phyloP scores from a whole-genome alignment of 2,888 invertebrate genomes.

The Drosophila merina region DNA sequence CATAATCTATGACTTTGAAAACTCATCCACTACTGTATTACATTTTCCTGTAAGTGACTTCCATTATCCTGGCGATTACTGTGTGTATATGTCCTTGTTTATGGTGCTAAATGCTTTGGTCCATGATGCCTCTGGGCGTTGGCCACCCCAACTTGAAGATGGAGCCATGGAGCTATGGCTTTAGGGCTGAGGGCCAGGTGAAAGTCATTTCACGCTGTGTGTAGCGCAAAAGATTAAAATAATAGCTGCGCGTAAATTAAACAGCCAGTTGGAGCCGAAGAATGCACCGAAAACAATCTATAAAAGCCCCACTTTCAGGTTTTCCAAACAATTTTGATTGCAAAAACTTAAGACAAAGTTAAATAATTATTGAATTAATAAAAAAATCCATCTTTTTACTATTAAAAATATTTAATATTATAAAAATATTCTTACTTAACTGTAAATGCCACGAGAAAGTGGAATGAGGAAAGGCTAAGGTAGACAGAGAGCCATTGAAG shows the following conservation, averaged over 20 bases:
- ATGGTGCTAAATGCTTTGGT: constrained; percentile 70
- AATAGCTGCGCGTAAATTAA: constrained; percentile 81
- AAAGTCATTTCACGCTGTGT: constrained; percentile 80
- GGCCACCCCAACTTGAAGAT: constrained; percentile 33
- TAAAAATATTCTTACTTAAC: not conserved
- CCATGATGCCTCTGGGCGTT: constrained; percentile 42
- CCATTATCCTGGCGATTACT: constrained; percentile 15
- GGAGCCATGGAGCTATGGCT: constrained; percentile 39
- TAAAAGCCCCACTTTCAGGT: too few species aligned
- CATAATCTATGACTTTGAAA: too few species aligned
- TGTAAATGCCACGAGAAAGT: constrained; percentile 24
- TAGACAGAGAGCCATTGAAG: constrained; percentile 52
- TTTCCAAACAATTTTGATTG: too few species aligned
- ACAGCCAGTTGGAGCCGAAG: constrained; percentile 56
- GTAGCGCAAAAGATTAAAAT: constrained; percentile 81
- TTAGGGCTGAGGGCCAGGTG: constrained; percentile 64
- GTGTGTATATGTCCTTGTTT: constrained; percentile 28
- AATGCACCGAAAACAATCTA: constrained; percentile 5
- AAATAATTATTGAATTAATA: not conserved
- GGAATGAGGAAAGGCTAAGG: constrained; percentile 5
- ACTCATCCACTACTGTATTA: too few species aligned
- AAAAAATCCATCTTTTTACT: not conserved
- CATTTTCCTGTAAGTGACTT: too few species aligned
- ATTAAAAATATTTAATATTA: not conserved
- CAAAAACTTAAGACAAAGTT: not conserved